Evolutionary conservation across 2,888 invertebrate species (phyloP), one percentile per base, ranked within the genome.

Genomic region (Lithodes maja): DNA sequence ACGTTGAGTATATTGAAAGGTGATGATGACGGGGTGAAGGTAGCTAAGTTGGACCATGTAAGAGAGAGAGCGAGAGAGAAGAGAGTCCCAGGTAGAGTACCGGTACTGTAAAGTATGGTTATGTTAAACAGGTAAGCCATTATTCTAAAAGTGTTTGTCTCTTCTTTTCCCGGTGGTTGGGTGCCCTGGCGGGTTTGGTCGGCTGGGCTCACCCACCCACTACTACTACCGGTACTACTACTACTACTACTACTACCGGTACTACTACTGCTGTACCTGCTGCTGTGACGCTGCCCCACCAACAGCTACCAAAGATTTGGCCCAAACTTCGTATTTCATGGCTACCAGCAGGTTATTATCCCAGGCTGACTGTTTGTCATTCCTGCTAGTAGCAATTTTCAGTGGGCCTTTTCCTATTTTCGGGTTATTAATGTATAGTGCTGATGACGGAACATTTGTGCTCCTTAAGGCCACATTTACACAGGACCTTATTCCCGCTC

Each of bases 301-400:
- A 92, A 79, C 95, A 98, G 98, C 98, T 91, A 97, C 97, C 94
- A 98, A 98, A 95, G 98, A 99, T 94, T 95, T 99, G 93, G 98
- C 99, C 85, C 99, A 99, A 95, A 98, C 98, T 53, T 99, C 99
- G 2, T 99, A 99, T 95, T 99, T 99, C 95, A 97, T 99, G 96
- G 99, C 99, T 92, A 99, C 99, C 84, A 99, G 99, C 95, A 97
- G 97, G 97, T 97, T 88, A 85, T 85, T 87, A 88, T 90, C 87
- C 74, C 75, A 84, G 88, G 85, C 87, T 83, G 87, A 87, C 87
- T 87, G 84, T 88, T 87, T 85, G 88, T 88, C 83, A 88, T 54
- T 88, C 84, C 88, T 88, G 84, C 84, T 78, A 84, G 88, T 88
- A 88, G 68, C 88, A 85, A 86, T 71, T 86, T 88, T 61, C 85